phyloP scores from a whole-genome alignment of 2,797 vertebrate species.

The Sebastes glaucus region DNA sequence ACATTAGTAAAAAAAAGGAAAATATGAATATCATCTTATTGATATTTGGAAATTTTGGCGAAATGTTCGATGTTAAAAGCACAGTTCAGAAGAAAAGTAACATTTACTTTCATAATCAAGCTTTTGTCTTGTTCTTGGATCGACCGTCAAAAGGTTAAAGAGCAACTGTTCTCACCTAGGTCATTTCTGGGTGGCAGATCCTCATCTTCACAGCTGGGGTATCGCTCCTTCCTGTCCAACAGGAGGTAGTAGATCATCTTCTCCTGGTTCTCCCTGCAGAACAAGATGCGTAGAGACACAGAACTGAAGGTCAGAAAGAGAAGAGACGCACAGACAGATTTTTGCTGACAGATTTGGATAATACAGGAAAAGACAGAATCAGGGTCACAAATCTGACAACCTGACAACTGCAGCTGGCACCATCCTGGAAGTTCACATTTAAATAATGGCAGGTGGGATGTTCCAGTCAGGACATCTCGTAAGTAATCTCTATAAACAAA shows the following conservation, averaged over 20 bases:
- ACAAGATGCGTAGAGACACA: neutral
- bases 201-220: slow-evolving; percentile 93
- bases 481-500: neutral
- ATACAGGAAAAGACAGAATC: neutral
- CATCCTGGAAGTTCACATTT: neutral
- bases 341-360: neutral
- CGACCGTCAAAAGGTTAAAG: neutral
- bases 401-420: neutral
- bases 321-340: neutral
- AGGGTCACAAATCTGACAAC: neutral
- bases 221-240: slow-evolving; percentile 92
- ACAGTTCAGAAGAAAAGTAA: neutral
- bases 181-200: slow-evolving; percentile 91
- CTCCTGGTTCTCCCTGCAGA: slow-evolving; percentile 91
- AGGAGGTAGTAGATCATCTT: slow-evolving; percentile 96
- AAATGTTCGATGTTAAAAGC: neutral
- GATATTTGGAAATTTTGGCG: neutral
- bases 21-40: neutral
- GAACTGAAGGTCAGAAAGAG: neutral
- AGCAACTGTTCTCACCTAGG: slow-evolving; percentile 64
- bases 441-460: neutral
- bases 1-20: neutral
- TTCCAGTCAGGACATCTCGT: neutral
- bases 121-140: neutral
- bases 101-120: neutral